These are phyloP conservation scores for Callionymus lyra DNA, from an alignment of 2,113 vertebrate genomes.

Conservation along the genomic window DNA sequence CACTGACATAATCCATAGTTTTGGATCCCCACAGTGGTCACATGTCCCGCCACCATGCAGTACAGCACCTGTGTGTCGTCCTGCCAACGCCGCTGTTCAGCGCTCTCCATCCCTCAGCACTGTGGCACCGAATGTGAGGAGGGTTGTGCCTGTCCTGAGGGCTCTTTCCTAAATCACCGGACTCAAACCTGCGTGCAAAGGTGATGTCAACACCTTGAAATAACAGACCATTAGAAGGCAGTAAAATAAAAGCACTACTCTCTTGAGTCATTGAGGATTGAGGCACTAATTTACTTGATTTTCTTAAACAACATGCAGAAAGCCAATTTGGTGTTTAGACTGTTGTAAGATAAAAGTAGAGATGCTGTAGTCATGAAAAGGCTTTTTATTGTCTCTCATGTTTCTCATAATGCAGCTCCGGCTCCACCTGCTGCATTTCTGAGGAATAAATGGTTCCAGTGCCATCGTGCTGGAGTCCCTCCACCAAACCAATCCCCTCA, in stretches of 20 bases:
- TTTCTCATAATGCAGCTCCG: slow-evolving; percentile 1
- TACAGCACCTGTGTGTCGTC: slow-evolving; percentile 83
- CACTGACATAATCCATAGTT: not conserved
- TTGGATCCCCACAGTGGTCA: slow-evolving; percentile 61
- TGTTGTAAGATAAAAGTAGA: too few species aligned
- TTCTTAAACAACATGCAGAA: too few species aligned
- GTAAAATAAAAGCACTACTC: too few species aligned
- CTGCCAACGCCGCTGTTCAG: slow-evolving; percentile 81
- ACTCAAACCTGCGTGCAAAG: slow-evolving; percentile 74
- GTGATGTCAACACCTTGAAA: slow-evolving; percentile 41
- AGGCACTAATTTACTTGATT: too few species aligned
- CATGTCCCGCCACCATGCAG: slow-evolving; percentile 80
- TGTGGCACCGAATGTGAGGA: slow-evolving; percentile 83
- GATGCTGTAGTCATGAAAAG: too few species aligned
- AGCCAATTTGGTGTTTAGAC: too few species aligned
- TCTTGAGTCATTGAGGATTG: too few species aligned
- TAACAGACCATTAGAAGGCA: too few species aligned
- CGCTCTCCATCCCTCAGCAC: slow-evolving; percentile 69
- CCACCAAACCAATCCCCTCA: slow-evolving; percentile 34
- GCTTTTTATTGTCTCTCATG: too few species aligned
- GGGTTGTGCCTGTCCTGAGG: slow-evolving; percentile 83
- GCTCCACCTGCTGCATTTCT: not conserved
- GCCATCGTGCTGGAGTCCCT: slow-evolving; percentile 12
- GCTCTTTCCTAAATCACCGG: slow-evolving; percentile 75
- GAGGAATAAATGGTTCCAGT: slow-evolving; percentile 1